Evolutionary conservation across 2,113 vertebrate species (phyloP), one percentile per base, ranked within the genome.

Genomic region (Psammodynastes pulverulentus): DNA sequence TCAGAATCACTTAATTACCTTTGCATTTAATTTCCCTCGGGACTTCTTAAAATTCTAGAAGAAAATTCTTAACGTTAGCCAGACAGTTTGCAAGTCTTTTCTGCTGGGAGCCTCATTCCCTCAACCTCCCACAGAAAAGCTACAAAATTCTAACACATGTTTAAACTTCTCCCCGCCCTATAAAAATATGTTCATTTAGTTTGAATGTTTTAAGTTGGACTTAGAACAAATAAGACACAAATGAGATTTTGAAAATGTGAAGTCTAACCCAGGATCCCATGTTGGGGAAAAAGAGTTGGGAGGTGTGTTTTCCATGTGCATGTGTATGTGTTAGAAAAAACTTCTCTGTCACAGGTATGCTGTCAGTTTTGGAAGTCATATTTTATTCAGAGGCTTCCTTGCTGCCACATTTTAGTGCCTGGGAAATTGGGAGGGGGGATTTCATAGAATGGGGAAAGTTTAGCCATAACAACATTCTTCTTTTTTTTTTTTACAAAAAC

Each of bases 121-220:
- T 23, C 54, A 17, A 53, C 91, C n/a, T 51, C 56, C 84, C 43
- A 21, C 43, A 85, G 0, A 43, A 1, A 0, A 88, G 89, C 0
- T 84, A 34, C 4, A 91, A 92, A 84, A 88, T 6, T 0, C 0
- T 24, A 54, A 53, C 94, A 79, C 87, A 56, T 3, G 87, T 62
- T 90, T 93, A 2, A 58, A 91, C 92, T 93, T 54, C 79, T 72
- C 52, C n/a, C 34, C 23, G 5, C 88, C 26, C 21, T 21, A 8
- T 58, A 49, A 39, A 94, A 93, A 95, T 93, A 8, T 89, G 58
- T 84, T 95, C 89, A 67, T 91, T 88, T 93, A 92, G 91, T 94
- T 94, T 95, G 95, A 95, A 94, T 96, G 96, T n/a, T 96, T 90
- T 93, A 94, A 94, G 96, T 93, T 86, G 92, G 91, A 89, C 94